Evolutionary conservation across 2,113 vertebrate genomes (phyloP), one percentile per base, ranked within the genome.

Genomic region (Romanogobio albipinnatus): DNA sequence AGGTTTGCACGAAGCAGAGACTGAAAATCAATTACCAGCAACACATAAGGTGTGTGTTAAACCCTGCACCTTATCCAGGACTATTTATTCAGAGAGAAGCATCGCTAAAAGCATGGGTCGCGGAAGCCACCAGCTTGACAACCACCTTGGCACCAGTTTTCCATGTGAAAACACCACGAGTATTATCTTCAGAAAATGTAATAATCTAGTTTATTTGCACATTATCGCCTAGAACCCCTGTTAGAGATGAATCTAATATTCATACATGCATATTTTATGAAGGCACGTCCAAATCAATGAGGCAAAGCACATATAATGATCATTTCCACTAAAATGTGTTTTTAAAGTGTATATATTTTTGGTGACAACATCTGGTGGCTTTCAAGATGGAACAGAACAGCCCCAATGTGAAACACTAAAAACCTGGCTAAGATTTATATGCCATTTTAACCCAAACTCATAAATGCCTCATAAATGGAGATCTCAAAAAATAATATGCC

Each of bases 41-140:
- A 59, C 53, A 39, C 5, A 33, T 77, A 39, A 1, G 17, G 33
- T n/a, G 7, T 58, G 26, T 58, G 53, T 33, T 53, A 53, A 53
- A 24, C 24, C 70, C 82, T 90, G 88, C 86, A 86, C 84, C 56
- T 80, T 87, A 86, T 84, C 64, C 88, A 64, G 68, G n/a, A 84
- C 90, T 92, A 90, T 90, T 92, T 91, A 90, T 87, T 87, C 77
- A 91, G 14, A 29, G 24, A 76, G n/a, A 29, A 75, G 24, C 45
- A 15, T 29, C 9, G 0, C 43, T n/a, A 45, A 73, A 73, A 15
- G 13, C 49, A 15, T 15, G 49, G 49, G 5, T 51, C 14, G 14
- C 4, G 0, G 14, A 51, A 51, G 49, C 49, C 49, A 15, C 14
- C 14, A 51, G 33, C 64, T 7, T 39, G 29, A 68, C 29, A 68